phyloP scores from a whole-genome alignment of 1,140 invertebrate species.

The Vollenhovia emeryi region DNA sequence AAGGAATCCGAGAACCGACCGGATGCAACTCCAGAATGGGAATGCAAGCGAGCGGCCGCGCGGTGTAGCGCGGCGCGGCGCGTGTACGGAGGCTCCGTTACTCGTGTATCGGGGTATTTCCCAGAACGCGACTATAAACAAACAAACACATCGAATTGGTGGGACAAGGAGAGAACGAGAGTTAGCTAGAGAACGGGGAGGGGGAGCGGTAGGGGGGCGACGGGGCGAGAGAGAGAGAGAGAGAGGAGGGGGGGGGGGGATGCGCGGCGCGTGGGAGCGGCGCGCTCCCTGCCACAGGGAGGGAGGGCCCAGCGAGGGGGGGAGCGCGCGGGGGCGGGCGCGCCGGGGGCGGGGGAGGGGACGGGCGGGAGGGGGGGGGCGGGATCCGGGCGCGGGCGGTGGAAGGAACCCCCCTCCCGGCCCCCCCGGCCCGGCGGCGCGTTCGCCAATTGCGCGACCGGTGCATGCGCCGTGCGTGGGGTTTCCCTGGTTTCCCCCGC shows the following conservation, averaged over 20 bases:
- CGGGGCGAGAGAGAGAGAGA: background rate
- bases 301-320: constrained; percentile 56
- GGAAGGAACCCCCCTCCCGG: constrained; percentile 54
- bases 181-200: background rate
- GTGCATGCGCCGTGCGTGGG: constrained; percentile 73
- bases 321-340: too few species aligned
- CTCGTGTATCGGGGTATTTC: constrained; percentile 81
- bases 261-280: constrained; percentile 65
- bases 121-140: constrained; percentile 83
- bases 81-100: constrained; percentile 79
- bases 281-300: constrained; percentile 72
- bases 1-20: constrained; percentile 77
- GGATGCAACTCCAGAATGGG: constrained; percentile 82
- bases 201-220: background rate
- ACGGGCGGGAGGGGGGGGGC: constrained; percentile 15
- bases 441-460: constrained; percentile 12
- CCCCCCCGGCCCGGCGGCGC: too few species aligned
- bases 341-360: constrained; percentile 24
- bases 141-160: constrained; percentile 76
- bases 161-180: constrained; percentile 14
- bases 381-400: constrained; percentile 75
- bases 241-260: background rate
- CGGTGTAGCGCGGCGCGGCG: constrained; percentile 29
- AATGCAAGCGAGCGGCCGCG: constrained; percentile 75
- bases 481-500: constrained; percentile 64